Evolutionary conservation across 2,888 invertebrate species (phyloP).

Genomic region (Pandemis corylana): DNA sequence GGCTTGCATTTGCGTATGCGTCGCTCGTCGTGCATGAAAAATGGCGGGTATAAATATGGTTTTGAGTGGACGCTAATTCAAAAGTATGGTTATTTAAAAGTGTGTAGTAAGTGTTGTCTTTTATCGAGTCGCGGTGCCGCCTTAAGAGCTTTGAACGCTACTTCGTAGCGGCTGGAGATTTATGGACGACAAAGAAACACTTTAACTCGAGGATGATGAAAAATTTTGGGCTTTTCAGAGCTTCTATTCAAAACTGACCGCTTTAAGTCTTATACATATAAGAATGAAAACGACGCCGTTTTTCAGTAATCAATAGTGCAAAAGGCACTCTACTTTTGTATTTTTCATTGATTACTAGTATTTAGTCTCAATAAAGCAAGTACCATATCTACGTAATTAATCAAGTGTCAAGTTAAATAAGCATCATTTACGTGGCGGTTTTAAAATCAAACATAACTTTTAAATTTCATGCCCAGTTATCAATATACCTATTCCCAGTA

Average conservation of each 20-base stretch:
- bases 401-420: too few species aligned
- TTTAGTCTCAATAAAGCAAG: too few species aligned
- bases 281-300: not conserved
- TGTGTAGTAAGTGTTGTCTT: slow-evolving; percentile 54
- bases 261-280: not conserved
- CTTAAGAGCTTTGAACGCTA: slow-evolving; percentile 35
- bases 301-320: not conserved
- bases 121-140: slow-evolving; percentile 54
- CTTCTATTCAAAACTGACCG: not conserved
- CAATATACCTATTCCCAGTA: too few species aligned
- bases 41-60: slow-evolving; percentile 74
- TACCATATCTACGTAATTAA: too few species aligned
- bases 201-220: slow-evolving; percentile 27
- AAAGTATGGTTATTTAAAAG: slow-evolving; percentile 66
- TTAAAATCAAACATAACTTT: too few species aligned
- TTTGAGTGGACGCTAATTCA: slow-evolving; percentile 73
- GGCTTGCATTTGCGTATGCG: slow-evolving; percentile 77
- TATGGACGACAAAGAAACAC: slow-evolving; percentile 34
- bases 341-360: too few species aligned
- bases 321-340: too few species aligned
- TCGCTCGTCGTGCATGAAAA: slow-evolving; percentile 73
- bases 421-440: too few species aligned
- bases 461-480: not conserved
- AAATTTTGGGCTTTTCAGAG: not conserved
- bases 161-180: slow-evolving; percentile 34